Conservation (phyloP, 2,113 vertebrate genomes). For the Epinephelus moara region DNA sequence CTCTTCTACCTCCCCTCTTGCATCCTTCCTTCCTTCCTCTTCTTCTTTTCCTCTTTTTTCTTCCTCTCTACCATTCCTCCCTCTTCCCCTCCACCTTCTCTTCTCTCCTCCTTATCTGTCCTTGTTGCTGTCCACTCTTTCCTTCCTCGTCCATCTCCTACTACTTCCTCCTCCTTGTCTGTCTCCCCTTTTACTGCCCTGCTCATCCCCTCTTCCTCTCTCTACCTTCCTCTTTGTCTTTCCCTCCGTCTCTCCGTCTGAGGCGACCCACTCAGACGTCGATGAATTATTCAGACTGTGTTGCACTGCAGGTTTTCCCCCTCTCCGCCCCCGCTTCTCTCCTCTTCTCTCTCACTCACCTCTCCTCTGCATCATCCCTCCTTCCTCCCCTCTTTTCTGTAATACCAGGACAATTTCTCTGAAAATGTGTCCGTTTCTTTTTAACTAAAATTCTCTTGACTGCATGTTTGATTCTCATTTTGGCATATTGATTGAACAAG, state of each 20-base stretch:
- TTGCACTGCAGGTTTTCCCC: slow-evolving; percentile 84
- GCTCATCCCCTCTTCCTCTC: slow-evolving; percentile 1
- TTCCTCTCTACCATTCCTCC: not conserved
- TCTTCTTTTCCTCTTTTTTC: slow-evolving; percentile 21
- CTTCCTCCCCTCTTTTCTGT: slow-evolving; percentile 11
- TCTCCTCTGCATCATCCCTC: slow-evolving; percentile 70
- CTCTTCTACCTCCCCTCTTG: slow-evolving; percentile 12
- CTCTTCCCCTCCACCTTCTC: not conserved
- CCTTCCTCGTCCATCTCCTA: not conserved
- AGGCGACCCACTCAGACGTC: slow-evolving; percentile 68
- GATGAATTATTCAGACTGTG: slow-evolving; percentile 88
- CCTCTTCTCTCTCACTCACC: slow-evolving; percentile 43
- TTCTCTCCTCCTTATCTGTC: not conserved
- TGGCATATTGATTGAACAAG: slow-evolving; percentile 18
- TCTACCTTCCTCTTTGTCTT: slow-evolving; percentile 46
- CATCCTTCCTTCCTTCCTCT: not conserved
- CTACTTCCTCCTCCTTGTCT: slow-evolving; percentile 5
- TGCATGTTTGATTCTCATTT: slow-evolving; percentile 17
- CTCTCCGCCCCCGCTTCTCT: slow-evolving; percentile 64
- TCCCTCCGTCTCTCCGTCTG: slow-evolving; percentile 58
- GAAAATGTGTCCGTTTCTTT: not conserved
- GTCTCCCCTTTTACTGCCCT: not conserved
- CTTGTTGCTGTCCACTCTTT: not conserved
- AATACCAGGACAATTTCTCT: slow-evolving; percentile 1
- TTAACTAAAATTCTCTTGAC: not conserved